Base-by-base conservation (phyloP, 2,888 invertebrate species). In the Hypselothyrea guttata region DNA sequence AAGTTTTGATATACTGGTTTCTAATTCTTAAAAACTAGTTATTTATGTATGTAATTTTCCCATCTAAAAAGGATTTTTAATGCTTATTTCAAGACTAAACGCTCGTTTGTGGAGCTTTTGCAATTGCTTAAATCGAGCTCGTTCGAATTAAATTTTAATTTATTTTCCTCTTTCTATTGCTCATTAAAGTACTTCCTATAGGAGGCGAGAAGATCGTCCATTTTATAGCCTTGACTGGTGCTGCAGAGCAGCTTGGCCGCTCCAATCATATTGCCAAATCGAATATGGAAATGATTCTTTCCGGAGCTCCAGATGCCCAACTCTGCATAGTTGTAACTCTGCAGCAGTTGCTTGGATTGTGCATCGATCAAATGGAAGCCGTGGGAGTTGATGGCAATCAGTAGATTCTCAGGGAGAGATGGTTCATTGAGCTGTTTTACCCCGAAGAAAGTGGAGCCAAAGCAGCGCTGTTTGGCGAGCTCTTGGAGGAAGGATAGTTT, bases 271-370 rank as follows among this genome's bases (percentile, higher is more conserved):
- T 97, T 98, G n/a, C 98, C 98, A 85, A 98, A 96, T 0, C 97
- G 97, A 92, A 97, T 94, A 86, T 97, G 96, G 92, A 98, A 98
- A 88, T 95, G 98, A 0, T 96, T 97, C 88, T 97, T 97, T 8
- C 98, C 98, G 7, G 97, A 97, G 37, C 97, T 97, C 98, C 98
- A 98, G 88, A 97, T 97, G 46, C 95, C 96, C 63, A 98, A 92
- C 84, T 96, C 95, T 1, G 95, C 94, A 90, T 97, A 98, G 16
- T 95, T 94, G 90, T 97, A 95, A 9, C 95, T 95, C 3, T 94
- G 93, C 67, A 98, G 90, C 53, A 96, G 93, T 76, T 96, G 95
- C 95, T 98, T 96, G 55, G 94, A 95, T 72, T 94, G 93, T 1
- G 95, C 95, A 91, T 98, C 95, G 74, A 98, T 95, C 47, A 98